A percentile compares a stretch with the other conserved stretches of the same genome.
These are phyloP conservation scores for Oenanthe oenanthe DNA, from an alignment of 2,113 vertebrate species.

Conservation along the genomic window DNA sequence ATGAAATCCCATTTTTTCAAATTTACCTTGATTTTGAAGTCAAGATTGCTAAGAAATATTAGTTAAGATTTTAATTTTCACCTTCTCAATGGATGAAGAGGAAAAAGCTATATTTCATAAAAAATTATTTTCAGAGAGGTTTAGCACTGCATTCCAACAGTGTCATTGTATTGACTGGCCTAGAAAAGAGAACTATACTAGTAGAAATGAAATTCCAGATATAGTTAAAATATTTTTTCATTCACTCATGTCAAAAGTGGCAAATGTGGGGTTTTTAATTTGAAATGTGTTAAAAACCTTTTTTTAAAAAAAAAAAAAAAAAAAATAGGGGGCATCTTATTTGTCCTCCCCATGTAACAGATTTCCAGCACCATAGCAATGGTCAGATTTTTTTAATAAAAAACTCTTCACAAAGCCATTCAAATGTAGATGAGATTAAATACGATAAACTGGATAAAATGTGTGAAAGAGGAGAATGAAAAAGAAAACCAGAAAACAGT, in stretches of 20 bases:
- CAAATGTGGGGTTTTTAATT: not conserved
- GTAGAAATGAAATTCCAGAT: not conserved
- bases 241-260: not conserved
- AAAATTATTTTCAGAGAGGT: not conserved
- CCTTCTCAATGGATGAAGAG: not conserved
- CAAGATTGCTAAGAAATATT: not conserved
- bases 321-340: fast-evolving
- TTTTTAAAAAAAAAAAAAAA: not conserved
- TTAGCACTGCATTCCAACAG: not conserved
- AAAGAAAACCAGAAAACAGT: not conserved
- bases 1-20: not conserved
- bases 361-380: not conserved
- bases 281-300: not conserved
- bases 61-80: not conserved
- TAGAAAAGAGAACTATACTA: not conserved
- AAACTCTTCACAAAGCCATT: not conserved
- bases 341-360: not conserved
- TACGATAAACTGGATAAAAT: not conserved
- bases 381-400: not conserved
- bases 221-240: not conserved
- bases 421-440: not conserved
- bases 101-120: not conserved
- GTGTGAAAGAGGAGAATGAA: not conserved
- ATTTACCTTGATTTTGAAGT: not conserved
- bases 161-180: not conserved